Conservation (phyloP, 2,113 vertebrate species). For the Noctilio leporinus region DNA sequence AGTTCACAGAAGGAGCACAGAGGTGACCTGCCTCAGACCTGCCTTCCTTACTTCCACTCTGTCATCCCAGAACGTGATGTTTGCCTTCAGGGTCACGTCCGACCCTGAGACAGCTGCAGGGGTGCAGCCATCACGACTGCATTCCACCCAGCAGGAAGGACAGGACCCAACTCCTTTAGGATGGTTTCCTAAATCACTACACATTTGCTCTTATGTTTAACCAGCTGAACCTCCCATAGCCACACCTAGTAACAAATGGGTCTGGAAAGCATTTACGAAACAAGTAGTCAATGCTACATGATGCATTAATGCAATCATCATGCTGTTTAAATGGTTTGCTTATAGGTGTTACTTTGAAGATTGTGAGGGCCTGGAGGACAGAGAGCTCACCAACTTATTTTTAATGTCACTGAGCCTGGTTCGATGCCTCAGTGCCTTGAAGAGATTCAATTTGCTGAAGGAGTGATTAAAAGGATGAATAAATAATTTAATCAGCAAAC, state of each 20-base stretch:
- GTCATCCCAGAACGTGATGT: neutral
- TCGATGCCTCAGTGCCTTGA: neutral
- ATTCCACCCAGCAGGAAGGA: neutral
- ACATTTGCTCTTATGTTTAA: neutral
- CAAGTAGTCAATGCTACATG: no score
- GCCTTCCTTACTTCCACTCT: neutral
- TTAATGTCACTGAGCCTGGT: neutral
- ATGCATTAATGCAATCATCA: neutral
- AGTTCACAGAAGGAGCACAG: neutral
- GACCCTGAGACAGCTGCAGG: accelerated
- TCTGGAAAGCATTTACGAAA: neutral
- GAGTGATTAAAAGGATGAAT: slow-evolving; percentile 43
- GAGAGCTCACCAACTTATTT: neutral
- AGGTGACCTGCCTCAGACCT: no score
- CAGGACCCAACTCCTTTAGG: accelerated
- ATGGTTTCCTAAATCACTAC: neutral
- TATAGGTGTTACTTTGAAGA: neutral
- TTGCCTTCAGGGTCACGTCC: neutral
- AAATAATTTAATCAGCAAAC: slow-evolving; percentile 59
- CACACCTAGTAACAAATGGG: neutral
- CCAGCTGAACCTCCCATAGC: neutral
- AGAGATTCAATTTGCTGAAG: neutral
- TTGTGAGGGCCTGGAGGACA: neutral
- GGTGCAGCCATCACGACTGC: no score
- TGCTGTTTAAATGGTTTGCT: no score